Percentiles rank a stretch among this genome's conserved stretches.
Evolutionary conservation across 2,113 vertebrate species (phyloP).

Genomic region (Pristiophorus japonicus): DNA sequence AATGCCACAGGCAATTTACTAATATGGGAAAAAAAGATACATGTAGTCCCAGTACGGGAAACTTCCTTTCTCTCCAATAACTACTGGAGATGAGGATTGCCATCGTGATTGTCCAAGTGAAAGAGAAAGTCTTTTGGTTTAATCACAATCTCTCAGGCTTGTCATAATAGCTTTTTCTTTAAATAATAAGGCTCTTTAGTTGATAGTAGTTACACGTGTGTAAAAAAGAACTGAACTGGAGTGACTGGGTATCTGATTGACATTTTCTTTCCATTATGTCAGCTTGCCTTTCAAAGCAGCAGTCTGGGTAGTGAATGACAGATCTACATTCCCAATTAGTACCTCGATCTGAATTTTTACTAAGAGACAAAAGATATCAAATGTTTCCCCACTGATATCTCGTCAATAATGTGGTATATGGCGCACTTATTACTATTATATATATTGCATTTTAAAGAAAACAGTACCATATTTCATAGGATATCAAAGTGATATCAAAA

Average conservation of each 20-base stretch:
- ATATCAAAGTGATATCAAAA: conserved; percentile 4
- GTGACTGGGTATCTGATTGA: background rate
- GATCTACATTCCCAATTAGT: background rate
- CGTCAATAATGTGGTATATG: background rate
- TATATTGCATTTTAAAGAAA: background rate
- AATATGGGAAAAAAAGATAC: background rate
- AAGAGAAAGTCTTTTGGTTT: background rate
- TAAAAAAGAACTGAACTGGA: background rate
- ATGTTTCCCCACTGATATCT: background rate
- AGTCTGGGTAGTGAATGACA: background rate
- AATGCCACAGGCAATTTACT: background rate
- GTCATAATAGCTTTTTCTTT: no score
- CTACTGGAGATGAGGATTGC: background rate
- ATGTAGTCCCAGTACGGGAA: background rate
- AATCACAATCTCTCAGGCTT: background rate
- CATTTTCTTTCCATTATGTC: background rate
- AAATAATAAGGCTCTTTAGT: background rate
- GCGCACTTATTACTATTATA: no score
- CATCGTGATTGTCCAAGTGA: background rate
- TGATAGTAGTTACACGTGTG: no score
- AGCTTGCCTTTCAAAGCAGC: background rate
- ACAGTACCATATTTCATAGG: conserved; percentile 12
- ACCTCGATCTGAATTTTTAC: background rate
- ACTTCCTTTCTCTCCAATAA: background rate
- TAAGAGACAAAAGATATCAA: background rate